phyloP scores from a whole-genome alignment of 2,113 vertebrate genomes.

The Erythrocebus patas region DNA sequence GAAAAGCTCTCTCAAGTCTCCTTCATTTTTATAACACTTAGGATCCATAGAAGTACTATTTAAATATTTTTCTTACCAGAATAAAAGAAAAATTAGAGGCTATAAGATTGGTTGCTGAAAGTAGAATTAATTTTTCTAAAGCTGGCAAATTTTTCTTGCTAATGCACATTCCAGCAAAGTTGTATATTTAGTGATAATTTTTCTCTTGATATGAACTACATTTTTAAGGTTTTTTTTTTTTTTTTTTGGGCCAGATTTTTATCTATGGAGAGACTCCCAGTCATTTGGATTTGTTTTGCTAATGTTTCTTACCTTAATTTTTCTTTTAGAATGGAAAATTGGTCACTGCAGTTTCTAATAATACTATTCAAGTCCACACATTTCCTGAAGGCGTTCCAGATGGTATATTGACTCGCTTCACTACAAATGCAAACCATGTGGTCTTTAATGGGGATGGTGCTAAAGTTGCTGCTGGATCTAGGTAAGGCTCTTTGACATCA shows the following conservation, averaged over 20 bases:
- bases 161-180: background rate
- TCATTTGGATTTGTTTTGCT: background rate
- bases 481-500: slow-evolving; percentile 79
- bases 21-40: background rate
- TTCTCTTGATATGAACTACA: background rate
- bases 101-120: background rate
- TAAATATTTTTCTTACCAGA: slow-evolving; percentile 33
- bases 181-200: background rate
- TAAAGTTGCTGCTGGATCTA: slow-evolving; percentile 92
- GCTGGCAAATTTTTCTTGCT: background rate
- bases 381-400: slow-evolving; percentile 95
- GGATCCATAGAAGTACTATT: background rate
- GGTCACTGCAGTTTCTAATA: slow-evolving; percentile 94
- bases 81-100: slow-evolving; percentile 30
- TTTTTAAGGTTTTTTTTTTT: background rate
- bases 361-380: slow-evolving; percentile 93
- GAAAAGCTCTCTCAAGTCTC: background rate
- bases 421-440: slow-evolving; percentile 92
- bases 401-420: slow-evolving; percentile 97
- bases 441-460: slow-evolving; percentile 89
- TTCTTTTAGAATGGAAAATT: slow-evolving; percentile 88
- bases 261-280: background rate
- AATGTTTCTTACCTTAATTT: slow-evolving; percentile 31
- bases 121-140: slow-evolving; percentile 38
- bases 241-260: background rate